A percentile compares a stretch with the other conserved stretches of the same genome.
These are phyloP conservation scores for Onchidella celtica DNA, from an alignment of 2,888 invertebrate genomes.

Conservation along the genomic window DNA sequence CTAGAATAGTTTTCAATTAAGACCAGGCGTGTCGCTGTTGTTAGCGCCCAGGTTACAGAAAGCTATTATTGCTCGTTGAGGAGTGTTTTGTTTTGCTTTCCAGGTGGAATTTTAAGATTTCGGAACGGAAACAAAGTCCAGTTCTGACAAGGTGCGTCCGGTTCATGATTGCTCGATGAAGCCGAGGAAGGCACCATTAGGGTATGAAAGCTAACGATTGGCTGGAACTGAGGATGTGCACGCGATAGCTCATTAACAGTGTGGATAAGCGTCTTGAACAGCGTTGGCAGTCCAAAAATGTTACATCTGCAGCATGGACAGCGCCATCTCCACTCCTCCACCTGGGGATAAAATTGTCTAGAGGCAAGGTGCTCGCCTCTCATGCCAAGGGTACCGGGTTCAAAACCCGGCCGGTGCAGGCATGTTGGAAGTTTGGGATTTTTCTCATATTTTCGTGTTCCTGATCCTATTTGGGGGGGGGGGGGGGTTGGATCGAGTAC, in stretches of 20 bases:
- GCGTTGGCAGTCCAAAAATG: not conserved
- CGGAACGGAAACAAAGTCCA: not conserved
- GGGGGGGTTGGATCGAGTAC: too few species aligned
- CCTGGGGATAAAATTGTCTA: too few species aligned
- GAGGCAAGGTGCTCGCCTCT: too few species aligned
- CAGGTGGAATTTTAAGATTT: not conserved
- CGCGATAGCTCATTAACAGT: slow-evolving; percentile 43
- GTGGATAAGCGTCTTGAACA: slow-evolving; percentile 31
- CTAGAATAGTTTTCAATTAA: slow-evolving; percentile 36
- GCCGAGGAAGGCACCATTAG: slow-evolving; percentile 44
- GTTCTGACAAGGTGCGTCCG: slow-evolving; percentile 38
- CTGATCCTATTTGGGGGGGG: too few species aligned
- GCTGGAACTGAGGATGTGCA: slow-evolving; percentile 36
- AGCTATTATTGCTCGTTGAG: not conserved
- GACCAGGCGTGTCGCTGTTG: not conserved
- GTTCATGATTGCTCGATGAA: slow-evolving; percentile 33
- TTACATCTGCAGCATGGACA: not conserved
- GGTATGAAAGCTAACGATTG: slow-evolving; percentile 28
- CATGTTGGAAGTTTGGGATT: too few species aligned
- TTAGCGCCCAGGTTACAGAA: not conserved
- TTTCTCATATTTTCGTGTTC: too few species aligned
- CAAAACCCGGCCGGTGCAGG: too few species aligned
- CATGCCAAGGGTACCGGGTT: too few species aligned
- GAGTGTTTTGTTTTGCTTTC: not conserved
- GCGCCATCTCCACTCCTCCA: not conserved